Evolutionary conservation across 2,888 invertebrate species (phyloP).

Genomic region (Pseudeuparius sepicola): DNA sequence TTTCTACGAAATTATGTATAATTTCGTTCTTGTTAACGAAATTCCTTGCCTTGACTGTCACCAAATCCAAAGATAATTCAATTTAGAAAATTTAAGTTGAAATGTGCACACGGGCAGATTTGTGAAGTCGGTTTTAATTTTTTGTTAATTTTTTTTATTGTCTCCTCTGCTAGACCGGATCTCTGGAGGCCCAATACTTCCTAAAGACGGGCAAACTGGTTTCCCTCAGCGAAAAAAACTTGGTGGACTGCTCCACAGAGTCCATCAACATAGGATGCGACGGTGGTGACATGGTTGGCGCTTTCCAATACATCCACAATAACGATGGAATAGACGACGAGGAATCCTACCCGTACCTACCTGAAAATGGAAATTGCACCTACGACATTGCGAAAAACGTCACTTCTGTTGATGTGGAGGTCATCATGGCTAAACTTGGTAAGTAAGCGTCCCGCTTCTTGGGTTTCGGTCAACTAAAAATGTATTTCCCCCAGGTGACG

Average conservation of each 20-base stretch:
- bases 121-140: no score
- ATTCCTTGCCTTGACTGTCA: no score
- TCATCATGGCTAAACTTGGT: no score
- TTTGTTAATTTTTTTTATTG: no score
- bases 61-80: no score
- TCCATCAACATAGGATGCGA: conserved; percentile 34
- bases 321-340: conserved; percentile 24
- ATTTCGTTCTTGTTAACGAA: no score
- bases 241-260: conserved; percentile 37
- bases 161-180: conserved; percentile 40
- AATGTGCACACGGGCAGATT: no score
- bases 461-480: no score
- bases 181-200: conserved; percentile 39
- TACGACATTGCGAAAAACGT: conserved; percentile 53
- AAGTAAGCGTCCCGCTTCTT: no score
- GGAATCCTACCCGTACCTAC: conserved; percentile 35
- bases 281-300: conserved; percentile 37
- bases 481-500: conserved; percentile 16
- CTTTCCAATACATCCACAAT: conserved; percentile 35
- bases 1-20: no score
- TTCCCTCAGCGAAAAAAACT: conserved; percentile 36
- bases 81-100: no score
- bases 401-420: no score
- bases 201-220: conserved; percentile 33
- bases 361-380: conserved; percentile 30